Conservation (phyloP, 1,140 invertebrate genomes). For the Neodiprion fabricii region DNA sequence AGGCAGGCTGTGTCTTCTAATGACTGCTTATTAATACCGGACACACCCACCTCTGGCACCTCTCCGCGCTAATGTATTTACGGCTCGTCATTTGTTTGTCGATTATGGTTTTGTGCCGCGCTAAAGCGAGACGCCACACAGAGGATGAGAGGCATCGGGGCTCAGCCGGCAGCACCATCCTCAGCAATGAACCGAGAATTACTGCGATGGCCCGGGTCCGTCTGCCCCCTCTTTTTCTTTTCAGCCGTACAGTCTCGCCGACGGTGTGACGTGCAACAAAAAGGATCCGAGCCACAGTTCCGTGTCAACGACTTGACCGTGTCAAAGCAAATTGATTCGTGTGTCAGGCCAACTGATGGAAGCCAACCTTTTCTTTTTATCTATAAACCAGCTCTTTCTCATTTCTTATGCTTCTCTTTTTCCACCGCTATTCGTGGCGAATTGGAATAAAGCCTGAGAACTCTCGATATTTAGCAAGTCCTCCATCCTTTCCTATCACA, state of each 20-base stretch:
- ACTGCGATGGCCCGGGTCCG: neutral
- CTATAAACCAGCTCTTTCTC: too few species aligned
- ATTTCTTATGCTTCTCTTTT: neutral
- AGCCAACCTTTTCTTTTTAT: neutral
- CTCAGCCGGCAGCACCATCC: neutral
- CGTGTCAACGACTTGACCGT: conserved; percentile 17
- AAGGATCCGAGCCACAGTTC: neutral
- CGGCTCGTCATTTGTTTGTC: conserved; percentile 37
- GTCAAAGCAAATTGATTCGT: conserved; percentile 14
- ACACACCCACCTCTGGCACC: conserved; percentile 35
- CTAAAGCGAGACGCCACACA: neutral
- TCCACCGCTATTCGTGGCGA: neutral
- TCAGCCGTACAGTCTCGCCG: neutral
- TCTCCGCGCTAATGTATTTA: conserved; percentile 34
- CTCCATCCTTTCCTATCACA: too few species aligned
- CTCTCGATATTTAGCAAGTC: neutral
- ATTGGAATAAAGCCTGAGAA: neutral
- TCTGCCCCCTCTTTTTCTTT: neutral
- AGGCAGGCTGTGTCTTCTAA: conserved; percentile 30
- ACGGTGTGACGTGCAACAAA: neutral
- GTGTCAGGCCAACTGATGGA: neutral
- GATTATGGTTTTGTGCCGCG: conserved; percentile 19
- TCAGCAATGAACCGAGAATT: neutral
- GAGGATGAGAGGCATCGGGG: neutral
- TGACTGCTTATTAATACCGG: conserved; percentile 43